phyloP scores from a whole-genome alignment of 1,140 invertebrate species.

The Sycophila sp. region DNA sequence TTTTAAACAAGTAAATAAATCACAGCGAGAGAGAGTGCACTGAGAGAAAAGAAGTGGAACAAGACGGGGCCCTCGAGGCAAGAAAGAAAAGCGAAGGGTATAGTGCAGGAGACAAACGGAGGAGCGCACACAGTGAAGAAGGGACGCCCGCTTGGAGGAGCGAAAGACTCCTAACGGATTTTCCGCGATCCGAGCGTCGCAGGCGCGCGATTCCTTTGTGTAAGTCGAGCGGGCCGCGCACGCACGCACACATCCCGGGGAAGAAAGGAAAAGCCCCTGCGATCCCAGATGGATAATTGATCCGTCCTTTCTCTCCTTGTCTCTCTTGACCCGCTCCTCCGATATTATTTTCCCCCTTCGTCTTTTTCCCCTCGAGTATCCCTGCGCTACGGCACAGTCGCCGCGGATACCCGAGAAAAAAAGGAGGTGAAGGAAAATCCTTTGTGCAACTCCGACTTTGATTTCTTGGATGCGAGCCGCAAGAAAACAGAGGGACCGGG shows the following conservation, averaged over 20 bases:
- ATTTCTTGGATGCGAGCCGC: not conserved
- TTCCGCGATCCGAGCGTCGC: slow-evolving; percentile 35
- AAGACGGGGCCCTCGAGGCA: no score
- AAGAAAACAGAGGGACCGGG: no score
- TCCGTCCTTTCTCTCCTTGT: slow-evolving; percentile 5
- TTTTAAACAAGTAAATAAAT: not conserved
- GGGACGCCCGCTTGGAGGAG: no score
- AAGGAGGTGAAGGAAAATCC: slow-evolving; percentile 9
- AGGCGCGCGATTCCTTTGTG: slow-evolving; percentile 14
- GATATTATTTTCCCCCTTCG: not conserved
- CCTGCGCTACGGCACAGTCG: not conserved
- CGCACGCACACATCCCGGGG: not conserved
- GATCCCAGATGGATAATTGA: slow-evolving; percentile 9
- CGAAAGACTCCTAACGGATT: slow-evolving; percentile 14
- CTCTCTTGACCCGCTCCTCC: slow-evolving; percentile 10
- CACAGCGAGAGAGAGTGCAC: not conserved
- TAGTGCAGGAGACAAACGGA: no score
- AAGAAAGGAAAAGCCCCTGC: not conserved
- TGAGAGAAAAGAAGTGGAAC: not conserved
- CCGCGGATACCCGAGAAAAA: not conserved
- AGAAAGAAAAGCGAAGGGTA: no score
- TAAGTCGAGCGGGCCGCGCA: no score
- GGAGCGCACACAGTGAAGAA: no score
- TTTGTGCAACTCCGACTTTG: not conserved
- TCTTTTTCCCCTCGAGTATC: not conserved